Conservation (phyloP, 2,888 invertebrate species). For the Eueremaeus valkanovi region DNA sequence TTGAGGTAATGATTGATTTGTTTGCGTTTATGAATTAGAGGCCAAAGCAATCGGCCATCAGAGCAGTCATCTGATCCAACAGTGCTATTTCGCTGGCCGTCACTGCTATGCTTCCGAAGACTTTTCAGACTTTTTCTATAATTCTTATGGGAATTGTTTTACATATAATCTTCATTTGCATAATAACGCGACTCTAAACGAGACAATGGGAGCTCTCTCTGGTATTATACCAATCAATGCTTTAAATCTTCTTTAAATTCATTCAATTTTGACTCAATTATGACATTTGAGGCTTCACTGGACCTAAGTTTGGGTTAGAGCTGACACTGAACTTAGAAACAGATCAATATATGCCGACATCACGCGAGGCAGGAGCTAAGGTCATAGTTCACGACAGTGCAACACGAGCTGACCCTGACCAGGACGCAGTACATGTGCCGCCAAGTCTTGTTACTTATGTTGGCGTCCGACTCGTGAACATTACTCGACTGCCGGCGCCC, state of each 20-base stretch:
- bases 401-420: slow-evolving; percentile 42
- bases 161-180: slow-evolving; percentile 40
- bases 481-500: slow-evolving; percentile 43
- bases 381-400: slow-evolving; percentile 38
- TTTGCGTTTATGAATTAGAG: too few species aligned
- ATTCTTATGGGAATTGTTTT: slow-evolving; percentile 42
- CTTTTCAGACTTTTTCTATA: slow-evolving; percentile 40
- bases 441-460: slow-evolving; percentile 44
- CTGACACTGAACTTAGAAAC: slow-evolving; percentile 42
- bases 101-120: slow-evolving; percentile 23
- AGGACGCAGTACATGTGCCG: slow-evolving; percentile 44
- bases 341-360: slow-evolving; percentile 44
- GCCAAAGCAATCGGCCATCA: slow-evolving; percentile 40
- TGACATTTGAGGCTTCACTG: slow-evolving; percentile 34
- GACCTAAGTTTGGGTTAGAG: slow-evolving; percentile 43
- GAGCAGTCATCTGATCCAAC: slow-evolving; percentile 34
- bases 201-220: not conserved
- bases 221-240: not conserved
- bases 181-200: not conserved
- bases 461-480: slow-evolving; percentile 43
- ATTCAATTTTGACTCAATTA: too few species aligned
- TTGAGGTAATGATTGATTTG: too few species aligned
- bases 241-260: not conserved
- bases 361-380: slow-evolving; percentile 43
- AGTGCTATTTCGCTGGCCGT: slow-evolving; percentile 40